phyloP scores from a whole-genome alignment of 2,797 vertebrate species.

The Sebastes jordani region DNA sequence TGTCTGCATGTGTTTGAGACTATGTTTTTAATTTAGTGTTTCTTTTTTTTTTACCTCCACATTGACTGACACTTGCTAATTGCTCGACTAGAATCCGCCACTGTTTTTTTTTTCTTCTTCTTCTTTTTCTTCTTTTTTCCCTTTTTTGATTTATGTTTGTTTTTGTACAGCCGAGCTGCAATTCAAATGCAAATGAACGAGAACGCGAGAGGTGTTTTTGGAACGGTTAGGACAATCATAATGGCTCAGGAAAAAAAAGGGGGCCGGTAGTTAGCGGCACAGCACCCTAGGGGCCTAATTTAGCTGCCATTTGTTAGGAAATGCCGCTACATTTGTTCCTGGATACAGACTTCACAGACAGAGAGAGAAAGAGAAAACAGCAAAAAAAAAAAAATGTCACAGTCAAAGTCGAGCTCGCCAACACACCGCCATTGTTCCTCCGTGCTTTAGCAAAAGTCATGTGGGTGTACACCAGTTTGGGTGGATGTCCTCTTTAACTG shows the following conservation, averaged over 20 bases:
- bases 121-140: slow-evolving; percentile 24
- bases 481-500: slow-evolving; percentile 69
- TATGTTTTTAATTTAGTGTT: slow-evolving; percentile 68
- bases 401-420: slow-evolving; percentile 72
- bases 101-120: slow-evolving; percentile 45
- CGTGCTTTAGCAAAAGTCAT: slow-evolving; percentile 61
- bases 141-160: slow-evolving; percentile 81
- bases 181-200: slow-evolving; percentile 84
- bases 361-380: slow-evolving; percentile 60
- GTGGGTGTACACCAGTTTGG: slow-evolving; percentile 70
- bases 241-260: slow-evolving; percentile 75
- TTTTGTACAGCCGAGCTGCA: slow-evolving; percentile 72
- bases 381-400: slow-evolving; percentile 53
- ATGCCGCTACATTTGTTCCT: slow-evolving; percentile 82
- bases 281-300: slow-evolving; percentile 82
- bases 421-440: slow-evolving; percentile 61
- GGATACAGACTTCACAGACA: slow-evolving; percentile 76
- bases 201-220: slow-evolving; percentile 78
- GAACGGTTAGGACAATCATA: slow-evolving; percentile 81
- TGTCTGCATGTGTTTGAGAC: slow-evolving; percentile 44
- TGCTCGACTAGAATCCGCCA: slow-evolving; percentile 74
- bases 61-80: slow-evolving; percentile 82
- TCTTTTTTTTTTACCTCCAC: slow-evolving; percentile 71
- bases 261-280: slow-evolving; percentile 71
- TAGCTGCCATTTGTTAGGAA: slow-evolving; percentile 84